Evolutionary conservation across 2,888 invertebrate genomes (phyloP).

Genomic region (Drosophila ustulata): DNA sequence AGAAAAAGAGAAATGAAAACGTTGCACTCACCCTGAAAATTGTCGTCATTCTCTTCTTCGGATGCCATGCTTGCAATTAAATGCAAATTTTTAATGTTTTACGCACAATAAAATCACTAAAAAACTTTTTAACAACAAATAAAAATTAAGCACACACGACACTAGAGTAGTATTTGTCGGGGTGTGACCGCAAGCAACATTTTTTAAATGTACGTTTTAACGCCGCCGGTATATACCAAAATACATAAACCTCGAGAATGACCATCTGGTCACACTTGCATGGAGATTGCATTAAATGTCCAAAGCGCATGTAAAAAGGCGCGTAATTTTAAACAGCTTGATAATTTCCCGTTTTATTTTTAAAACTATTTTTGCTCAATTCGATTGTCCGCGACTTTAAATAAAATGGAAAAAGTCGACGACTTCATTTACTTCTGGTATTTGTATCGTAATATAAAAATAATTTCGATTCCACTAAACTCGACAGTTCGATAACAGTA

Average conservation of each 20-base stretch:
- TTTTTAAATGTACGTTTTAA: not conserved
- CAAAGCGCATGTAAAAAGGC: too few species aligned
- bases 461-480: too few species aligned
- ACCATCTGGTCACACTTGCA: not conserved
- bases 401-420: too few species aligned
- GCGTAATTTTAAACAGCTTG: too few species aligned
- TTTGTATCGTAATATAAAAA: too few species aligned
- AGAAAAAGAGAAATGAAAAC: constrained; percentile 46
- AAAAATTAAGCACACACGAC: constrained; percentile 76
- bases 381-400: too few species aligned
- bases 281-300: too few species aligned
- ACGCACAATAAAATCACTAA: constrained; percentile 70
- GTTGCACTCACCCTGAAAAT: constrained; percentile 91
- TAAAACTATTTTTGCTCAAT: too few species aligned
- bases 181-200: not conserved
- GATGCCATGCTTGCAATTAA: constrained; percentile 89
- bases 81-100: constrained; percentile 64
- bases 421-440: too few species aligned
- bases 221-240: not conserved
- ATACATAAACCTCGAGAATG: not conserved
- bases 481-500: too few species aligned
- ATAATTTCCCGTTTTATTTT: too few species aligned
- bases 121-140: constrained; percentile 70
- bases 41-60: constrained; percentile 94
- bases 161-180: constrained; percentile 21